phyloP scores from a whole-genome alignment of 2,797 vertebrate species.

The Bradypodion pumilum region DNA sequence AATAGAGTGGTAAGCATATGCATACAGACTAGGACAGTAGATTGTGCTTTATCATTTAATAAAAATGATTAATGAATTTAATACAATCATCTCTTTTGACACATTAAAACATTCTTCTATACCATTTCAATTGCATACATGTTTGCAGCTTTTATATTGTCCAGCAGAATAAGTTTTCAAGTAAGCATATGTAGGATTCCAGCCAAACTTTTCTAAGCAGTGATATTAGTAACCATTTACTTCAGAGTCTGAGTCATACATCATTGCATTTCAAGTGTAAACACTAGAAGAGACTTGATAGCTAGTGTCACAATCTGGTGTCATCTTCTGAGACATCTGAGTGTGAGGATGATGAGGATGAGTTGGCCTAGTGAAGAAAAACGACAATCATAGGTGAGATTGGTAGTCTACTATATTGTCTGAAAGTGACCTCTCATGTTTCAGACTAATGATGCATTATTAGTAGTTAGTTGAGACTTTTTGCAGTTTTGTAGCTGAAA shows the following conservation, averaged over 20 bases:
- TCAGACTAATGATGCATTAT: neutral
- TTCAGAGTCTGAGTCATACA: constrained; percentile 7
- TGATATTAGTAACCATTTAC: constrained; percentile 22
- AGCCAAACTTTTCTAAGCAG: neutral
- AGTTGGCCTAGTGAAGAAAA: constrained; percentile 65
- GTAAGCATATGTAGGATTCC: neutral
- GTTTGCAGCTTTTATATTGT: neutral
- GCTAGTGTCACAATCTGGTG: constrained; percentile 62
- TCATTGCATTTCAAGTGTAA: constrained; percentile 24
- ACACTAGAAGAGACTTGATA: constrained; percentile 29
- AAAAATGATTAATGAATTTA: neutral
- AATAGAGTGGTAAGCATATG: neutral
- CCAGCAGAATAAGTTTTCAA: neutral
- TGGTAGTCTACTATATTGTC: neutral
- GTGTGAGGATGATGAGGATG: constrained; percentile 71
- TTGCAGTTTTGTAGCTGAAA: constrained; percentile 12
- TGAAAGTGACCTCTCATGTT: constrained; percentile 36
- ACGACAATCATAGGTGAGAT: neutral
- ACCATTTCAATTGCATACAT: neutral
- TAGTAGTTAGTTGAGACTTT: neutral
- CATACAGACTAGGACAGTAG: neutral
- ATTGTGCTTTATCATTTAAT: neutral
- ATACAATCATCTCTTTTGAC: neutral
- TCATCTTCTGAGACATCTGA: constrained; percentile 67
- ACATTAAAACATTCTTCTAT: neutral